Percentiles rank a stretch among this genome's conserved stretches.
Evolutionary conservation across 2,113 vertebrate species (phyloP).

Genomic region (Upupa epops): DNA sequence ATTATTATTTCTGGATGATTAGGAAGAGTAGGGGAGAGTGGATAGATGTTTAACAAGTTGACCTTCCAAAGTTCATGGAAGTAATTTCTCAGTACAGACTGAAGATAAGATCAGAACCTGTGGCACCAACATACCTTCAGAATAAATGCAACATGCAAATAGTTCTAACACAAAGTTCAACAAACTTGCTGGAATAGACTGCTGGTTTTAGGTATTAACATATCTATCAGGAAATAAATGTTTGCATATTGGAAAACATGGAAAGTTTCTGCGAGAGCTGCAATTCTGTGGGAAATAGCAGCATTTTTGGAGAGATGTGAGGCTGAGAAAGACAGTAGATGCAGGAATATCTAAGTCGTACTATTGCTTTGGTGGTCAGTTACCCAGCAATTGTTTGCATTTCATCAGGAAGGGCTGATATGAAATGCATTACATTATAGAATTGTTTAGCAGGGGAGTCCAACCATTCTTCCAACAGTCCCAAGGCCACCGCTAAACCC

Average conservation of each 20-base stretch:
- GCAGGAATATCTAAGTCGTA: not conserved
- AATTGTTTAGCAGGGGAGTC: not conserved
- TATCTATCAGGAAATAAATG: not conserved
- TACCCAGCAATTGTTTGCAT: not conserved
- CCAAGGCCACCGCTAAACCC: too few species aligned
- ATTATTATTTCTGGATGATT: conserved; percentile 62
- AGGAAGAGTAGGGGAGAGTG: conserved; percentile 23
- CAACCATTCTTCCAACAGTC: too few species aligned
- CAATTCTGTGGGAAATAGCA: not conserved
- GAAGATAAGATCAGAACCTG: conserved; percentile 56
- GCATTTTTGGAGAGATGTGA: not conserved
- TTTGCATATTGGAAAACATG: not conserved
- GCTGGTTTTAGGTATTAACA: not conserved
- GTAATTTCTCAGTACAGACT: conserved; percentile 18
- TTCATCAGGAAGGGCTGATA: not conserved
- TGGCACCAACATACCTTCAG: not conserved
- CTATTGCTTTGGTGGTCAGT: not conserved
- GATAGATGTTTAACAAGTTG: conserved; percentile 65
- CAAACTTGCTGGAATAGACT: not conserved
- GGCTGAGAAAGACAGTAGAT: not conserved
- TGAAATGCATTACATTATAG: not conserved
- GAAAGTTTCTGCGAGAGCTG: not conserved
- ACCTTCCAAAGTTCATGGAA: conserved; percentile 60
- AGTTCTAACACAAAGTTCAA: not conserved
- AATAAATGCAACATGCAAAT: not conserved